Base-by-base conservation (phyloP, 2,113 vertebrate genomes). In the Microtus montanus region DNA sequence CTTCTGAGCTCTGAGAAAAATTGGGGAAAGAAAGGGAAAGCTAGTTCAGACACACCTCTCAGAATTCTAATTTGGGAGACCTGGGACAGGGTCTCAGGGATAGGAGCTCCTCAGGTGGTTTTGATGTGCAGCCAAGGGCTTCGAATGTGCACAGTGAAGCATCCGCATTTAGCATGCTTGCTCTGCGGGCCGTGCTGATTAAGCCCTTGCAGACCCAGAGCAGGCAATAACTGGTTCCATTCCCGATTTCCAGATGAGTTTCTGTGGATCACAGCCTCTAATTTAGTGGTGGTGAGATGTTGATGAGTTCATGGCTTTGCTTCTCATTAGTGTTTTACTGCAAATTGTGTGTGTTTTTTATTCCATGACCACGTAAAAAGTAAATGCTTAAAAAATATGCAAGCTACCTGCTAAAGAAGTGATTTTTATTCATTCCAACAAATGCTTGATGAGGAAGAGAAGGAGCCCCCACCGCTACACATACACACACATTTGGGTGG, bases 271-370 rank as follows among this genome's bases (percentile, higher is more conserved):
- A 47, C 3, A 82, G 92, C 68, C 92, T 64, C 52, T 63, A 92
- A 98, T 98, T 97, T 75, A 94, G 94, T 92, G 35, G 79, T 92
- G 95, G 89, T 58, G 91, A 95, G 96, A 94, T 87, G 71, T 64
- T 92, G 97, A 96, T 93, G 96, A 96, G 97, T 95, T 97, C 97
- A 63, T 1, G 97, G 94, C 87, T 96, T 97, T 95, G 96, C 82
- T 97, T 92, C 97, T 98, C 98, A 92, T 98, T 97, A 97, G 97
- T 97, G 98, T 98, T 98, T 98, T 64, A 97, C 85, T 92, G 94
- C 92, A 96, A 97, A 93, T 26, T 87, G 22, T 26, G 22, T 26
- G 86, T 52, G 90, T 83, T 95, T 96, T 96, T 90, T 73, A 92
- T 89, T 97, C 77, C 87, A 94, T 93, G 71, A 93, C 95, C 90